A percentile compares a stretch with the other conserved stretches of the same genome.
Conservation (phyloP, 2,888 invertebrate species). For the Heliconius sara region DNA sequence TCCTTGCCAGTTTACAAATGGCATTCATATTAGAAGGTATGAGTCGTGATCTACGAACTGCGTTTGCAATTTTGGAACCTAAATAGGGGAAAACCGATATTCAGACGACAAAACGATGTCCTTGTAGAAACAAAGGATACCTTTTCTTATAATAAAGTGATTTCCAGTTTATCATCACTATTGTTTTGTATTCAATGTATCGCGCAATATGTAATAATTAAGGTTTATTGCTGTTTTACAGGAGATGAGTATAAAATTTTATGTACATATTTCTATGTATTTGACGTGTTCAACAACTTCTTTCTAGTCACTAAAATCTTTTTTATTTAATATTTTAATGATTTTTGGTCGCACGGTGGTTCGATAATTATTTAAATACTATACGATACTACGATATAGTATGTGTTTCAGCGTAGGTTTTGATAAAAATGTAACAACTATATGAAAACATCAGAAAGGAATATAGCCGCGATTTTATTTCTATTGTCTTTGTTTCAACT, state of each 20-base stretch:
- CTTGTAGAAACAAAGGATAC: constrained; percentile 47
- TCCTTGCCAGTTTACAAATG: constrained; percentile 77
- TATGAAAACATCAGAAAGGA: no score
- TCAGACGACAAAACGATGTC: constrained; percentile 49
- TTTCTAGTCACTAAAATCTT: no score
- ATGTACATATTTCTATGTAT: no score
- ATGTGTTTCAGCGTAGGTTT: no score
- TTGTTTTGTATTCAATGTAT: constrained; percentile 17
- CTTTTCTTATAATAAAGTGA: constrained; percentile 19
- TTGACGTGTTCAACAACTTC: no score
- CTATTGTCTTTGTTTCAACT: neutral
- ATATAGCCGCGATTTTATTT: neutral
- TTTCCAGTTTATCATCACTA: constrained; percentile 31
- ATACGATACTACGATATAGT: no score
- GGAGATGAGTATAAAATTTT: no score
- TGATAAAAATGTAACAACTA: no score
- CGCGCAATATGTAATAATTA: neutral
- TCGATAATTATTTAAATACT: no score
- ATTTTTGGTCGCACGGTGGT: no score
- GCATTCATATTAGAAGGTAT: constrained; percentile 78
- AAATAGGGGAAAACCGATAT: constrained; percentile 69
- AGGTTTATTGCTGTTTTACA: no score
- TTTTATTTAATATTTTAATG: no score
- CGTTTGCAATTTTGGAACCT: constrained; percentile 64
- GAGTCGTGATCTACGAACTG: constrained; percentile 73